Evolutionary conservation across 37 sponge, comb jelly and placozoan species (phyloP).

Genomic region (Tethya wilhelma): DNA sequence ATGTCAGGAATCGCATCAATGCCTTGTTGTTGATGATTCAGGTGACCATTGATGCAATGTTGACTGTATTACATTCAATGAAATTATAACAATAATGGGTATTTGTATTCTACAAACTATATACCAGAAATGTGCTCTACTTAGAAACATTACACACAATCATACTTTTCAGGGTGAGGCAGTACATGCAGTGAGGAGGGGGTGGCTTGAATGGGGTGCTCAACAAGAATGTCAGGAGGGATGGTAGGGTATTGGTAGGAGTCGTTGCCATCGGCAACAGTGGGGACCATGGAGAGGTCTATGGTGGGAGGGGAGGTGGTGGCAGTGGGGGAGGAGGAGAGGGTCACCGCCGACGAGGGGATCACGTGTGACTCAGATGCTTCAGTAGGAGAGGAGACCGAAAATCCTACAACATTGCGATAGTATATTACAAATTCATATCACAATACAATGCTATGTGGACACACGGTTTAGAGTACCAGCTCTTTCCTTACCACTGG

Average conservation of each 20-base stretch:
- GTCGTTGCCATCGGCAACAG: not conserved
- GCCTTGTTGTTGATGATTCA: constrained; percentile 49
- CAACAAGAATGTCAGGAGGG: not conserved
- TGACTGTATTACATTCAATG: no score
- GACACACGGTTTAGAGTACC: no score
- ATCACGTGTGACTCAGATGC: no score
- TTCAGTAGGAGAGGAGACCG: no score
- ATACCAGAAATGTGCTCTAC: no score
- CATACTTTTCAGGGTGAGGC: constrained; percentile 36
- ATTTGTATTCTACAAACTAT: not conserved
- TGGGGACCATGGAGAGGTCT: not conserved
- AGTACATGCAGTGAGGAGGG: constrained; percentile 6
- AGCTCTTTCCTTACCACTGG: no score
- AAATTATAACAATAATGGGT: no score
- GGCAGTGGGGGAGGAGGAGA: constrained; percentile 1
- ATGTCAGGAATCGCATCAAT: constrained; percentile 57
- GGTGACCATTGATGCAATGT: constrained; percentile 31
- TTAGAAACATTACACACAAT: not conserved
- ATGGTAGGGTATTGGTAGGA: constrained; percentile 4
- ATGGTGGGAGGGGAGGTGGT: not conserved
- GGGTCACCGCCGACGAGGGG: no score
- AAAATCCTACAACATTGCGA: no score
- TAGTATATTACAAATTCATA: no score
- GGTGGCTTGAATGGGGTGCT: constrained; percentile 25
- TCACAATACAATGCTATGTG: no score